Base-by-base conservation (phyloP, 2,888 invertebrate species). In the Psococerastis gibbosa region DNA sequence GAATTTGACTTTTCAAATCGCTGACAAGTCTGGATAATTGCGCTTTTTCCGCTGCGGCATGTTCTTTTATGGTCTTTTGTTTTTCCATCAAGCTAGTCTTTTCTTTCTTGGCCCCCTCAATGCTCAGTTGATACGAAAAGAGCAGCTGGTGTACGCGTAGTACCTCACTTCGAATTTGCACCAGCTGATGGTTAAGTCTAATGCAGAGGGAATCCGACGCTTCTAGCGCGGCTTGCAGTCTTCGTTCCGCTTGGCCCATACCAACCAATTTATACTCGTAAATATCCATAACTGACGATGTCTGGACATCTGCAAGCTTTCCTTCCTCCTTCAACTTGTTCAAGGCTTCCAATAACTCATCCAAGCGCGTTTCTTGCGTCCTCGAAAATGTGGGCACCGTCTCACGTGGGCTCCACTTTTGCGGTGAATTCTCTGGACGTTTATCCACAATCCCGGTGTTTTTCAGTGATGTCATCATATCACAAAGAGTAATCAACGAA, bases 281-380 rank as follows among this genome's bases (percentile, higher is more conserved):
- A 47, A 79, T 54, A 56, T 79, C 78, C 71, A 79, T 78, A 3
- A 78, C 70, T 38, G 75, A 71, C 0, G 75, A 75, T 0, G 73
- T 74, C 1, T 73, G 66, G 43, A 74, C 62, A 51, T 74, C 71
- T 0, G 60, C 57, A 38, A 72, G 60, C 62, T 2, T 33, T n/a
- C 13, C 11, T 35, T 41, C 9, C 1, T 31, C 6, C 22, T 8
- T 43, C 22, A 35, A 13, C 41, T 35, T 13, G 9, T 32, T 15
- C 16, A 46, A 46, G 13, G 13, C 18, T 4, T 15, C 2, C 15
- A 35, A 35, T 16, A 43, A 34, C 42, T 9, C 38, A 53, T 72
- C 69, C 1, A 73, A 57, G 2, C 67, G 65, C 16, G 58, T 60
- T 50, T 71, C 68, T 54, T 71, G 70, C 5, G 62, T 58, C 0